Evolutionary conservation across 2,888 invertebrate genomes (phyloP), one percentile per base, ranked within the genome.

Genomic region (Stenchaetothrips biformis): DNA sequence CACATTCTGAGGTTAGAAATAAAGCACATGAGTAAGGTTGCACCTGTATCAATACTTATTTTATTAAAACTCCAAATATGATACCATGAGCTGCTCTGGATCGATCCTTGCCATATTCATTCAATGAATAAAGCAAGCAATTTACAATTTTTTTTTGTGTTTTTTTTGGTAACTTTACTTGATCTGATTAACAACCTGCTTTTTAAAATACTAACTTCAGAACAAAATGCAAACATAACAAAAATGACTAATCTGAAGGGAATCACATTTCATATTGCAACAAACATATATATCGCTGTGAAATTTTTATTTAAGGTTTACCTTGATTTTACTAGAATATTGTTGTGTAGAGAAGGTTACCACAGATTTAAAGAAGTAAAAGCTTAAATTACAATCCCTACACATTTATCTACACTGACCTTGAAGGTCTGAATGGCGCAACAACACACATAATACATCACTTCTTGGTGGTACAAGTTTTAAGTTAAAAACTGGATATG

Each of bases 161-260:
- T 74, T 74, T 25, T 74, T 74, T 25, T 74, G 67, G 67, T 74
- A 74, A 74, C 67, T 74, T 74, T 74, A 74, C 21, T 74, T 21
- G 11, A 25, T 74, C 7, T 11, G 11, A 21, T 67, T 25, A 21
- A 25, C 25, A 21, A 21, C 11, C 21, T 74, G 67, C 25, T 74
- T 21, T 21, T 4, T 74, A 25, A 21, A 21, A 25, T 74, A 74
- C 11, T 21, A 11, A 11, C 11, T 25, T 74, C 25, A n/a, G 11
- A 25, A 25, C 9, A 6, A 59, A 59, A 59, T 18, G 59, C 16
- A 59, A 59, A 59, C 59, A 59, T 59, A 59, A 59, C 59, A 59
- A 59, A 18, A 59, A 59, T 59, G 59, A 59, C 59, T 59, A 59
- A 37, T 37, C 37, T 18, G 18, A 59, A 59, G 59, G 59, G 59